A percentile compares a stretch with the other conserved stretches of the same genome.
phyloP scores from a whole-genome alignment of 2,113 vertebrate species.

The Patagioenas fasciata region DNA sequence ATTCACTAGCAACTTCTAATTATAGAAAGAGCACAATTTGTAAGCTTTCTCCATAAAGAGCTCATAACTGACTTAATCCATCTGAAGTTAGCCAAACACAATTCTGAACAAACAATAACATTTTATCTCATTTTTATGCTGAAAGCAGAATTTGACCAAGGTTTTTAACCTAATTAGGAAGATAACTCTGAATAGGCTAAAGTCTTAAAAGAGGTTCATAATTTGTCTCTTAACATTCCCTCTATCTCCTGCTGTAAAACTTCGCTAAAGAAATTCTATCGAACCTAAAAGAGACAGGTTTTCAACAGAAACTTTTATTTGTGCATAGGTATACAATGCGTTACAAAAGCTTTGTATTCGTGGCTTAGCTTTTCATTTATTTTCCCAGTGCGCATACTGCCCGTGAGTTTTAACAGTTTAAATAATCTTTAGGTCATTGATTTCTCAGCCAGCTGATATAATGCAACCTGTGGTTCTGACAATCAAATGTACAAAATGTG shows the following conservation, averaged over 20 bases:
- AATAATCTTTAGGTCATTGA: slow-evolving; percentile 24
- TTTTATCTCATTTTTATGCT: not conserved
- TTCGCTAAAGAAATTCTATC: not conserved
- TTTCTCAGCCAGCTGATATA: slow-evolving; percentile 25
- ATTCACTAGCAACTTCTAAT: not conserved
- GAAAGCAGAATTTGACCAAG: not conserved
- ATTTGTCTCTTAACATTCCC: not conserved
- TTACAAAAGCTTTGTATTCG: not conserved
- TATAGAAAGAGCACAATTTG: not conserved
- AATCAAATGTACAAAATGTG: not conserved
- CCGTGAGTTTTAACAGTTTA: slow-evolving; percentile 28
- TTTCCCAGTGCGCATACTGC: not conserved
- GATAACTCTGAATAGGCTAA: not conserved
- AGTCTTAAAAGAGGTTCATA: not conserved
- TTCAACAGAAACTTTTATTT: not conserved
- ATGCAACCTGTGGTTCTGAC: slow-evolving; percentile 1
- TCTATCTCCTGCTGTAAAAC: not conserved
- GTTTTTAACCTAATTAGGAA: not conserved
- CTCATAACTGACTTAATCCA: not conserved
- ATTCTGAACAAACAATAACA: not conserved
- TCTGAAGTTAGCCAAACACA: not conserved
- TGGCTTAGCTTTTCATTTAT: not conserved
- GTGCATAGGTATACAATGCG: not conserved
- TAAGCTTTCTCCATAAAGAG: not conserved
- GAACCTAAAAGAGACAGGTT: not conserved